These are phyloP conservation scores for Glossosoma conforme DNA, from an alignment of 1,140 invertebrate genomes.

Conservation along the genomic window DNA sequence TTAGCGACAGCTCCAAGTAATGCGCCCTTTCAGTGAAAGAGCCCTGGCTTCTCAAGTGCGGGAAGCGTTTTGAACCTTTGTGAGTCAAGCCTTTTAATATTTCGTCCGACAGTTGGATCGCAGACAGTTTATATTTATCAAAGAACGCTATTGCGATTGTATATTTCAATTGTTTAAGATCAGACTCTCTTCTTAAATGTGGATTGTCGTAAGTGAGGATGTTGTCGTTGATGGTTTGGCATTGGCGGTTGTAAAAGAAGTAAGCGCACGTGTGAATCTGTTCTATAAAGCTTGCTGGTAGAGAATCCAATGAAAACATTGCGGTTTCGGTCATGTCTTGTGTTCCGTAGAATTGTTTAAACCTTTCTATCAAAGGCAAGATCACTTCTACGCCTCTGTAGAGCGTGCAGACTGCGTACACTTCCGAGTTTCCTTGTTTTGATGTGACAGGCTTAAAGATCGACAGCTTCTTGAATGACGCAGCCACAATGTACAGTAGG, in stretches of 20 bases:
- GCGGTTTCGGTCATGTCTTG: conserved; percentile 43
- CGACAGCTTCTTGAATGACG: conserved; percentile 65
- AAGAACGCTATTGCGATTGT: conserved; percentile 49
- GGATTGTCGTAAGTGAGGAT: conserved; percentile 53
- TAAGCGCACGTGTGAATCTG: conserved; percentile 60
- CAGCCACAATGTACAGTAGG: conserved; percentile 75
- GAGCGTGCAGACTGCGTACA: conserved; percentile 76
- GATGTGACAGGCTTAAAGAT: conserved; percentile 87
- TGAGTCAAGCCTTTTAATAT: conserved; percentile 42
- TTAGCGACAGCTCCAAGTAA: conserved; percentile 43
- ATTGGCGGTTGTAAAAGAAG: conserved; percentile 63
- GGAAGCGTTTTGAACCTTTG: conserved; percentile 40
- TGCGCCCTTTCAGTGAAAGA: conserved; percentile 50
- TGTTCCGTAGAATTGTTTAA: conserved; percentile 51
- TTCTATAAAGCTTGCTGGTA: conserved; percentile 64
- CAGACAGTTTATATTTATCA: conserved; percentile 47
- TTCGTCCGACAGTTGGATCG: conserved; percentile 40
- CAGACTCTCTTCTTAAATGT: conserved; percentile 45
- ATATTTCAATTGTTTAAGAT: conserved; percentile 45
- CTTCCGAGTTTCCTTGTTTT: conserved; percentile 91
- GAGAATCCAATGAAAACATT: conserved; percentile 56
- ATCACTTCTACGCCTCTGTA: conserved; percentile 53
- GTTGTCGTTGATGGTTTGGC: conserved; percentile 59
- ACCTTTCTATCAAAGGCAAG: conserved; percentile 41
- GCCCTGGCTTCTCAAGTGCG: conserved; percentile 46